Conservation (phyloP, 2,888 invertebrate species). For the Parnassius apollo region DNA sequence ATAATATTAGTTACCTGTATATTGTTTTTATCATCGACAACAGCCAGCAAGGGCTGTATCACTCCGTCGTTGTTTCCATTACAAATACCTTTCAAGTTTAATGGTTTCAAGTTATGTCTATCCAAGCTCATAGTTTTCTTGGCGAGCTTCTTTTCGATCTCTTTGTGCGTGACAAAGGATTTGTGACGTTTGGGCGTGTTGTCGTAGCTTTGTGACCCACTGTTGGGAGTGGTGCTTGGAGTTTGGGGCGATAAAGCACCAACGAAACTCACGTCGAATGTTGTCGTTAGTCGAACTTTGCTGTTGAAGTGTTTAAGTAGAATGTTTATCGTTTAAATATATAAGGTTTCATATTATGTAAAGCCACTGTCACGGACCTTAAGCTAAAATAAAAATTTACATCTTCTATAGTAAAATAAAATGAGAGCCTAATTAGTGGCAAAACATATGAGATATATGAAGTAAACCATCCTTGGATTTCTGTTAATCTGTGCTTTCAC, state of each 20-base stretch:
- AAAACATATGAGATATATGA: no score
- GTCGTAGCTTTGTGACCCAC: constrained; percentile 42
- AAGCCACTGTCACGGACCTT: no score
- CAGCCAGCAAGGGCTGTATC: constrained; percentile 64
- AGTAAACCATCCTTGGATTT: no score
- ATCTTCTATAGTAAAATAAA: no score
- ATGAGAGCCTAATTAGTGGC: no score
- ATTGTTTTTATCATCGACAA: constrained; percentile 71
- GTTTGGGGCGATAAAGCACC: constrained; percentile 53
- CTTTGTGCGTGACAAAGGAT: constrained; percentile 56
- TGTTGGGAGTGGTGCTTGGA: constrained; percentile 41
- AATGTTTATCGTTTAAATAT: no score
- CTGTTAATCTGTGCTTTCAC: no score
- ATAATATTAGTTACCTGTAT: constrained; percentile 60
- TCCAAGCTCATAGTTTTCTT: constrained; percentile 67
- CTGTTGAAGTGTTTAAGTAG: constrained; percentile 39
- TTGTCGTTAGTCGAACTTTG: constrained; percentile 67
- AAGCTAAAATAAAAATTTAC: no score
- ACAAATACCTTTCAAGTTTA: constrained; percentile 69
- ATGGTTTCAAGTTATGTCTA: constrained; percentile 59
- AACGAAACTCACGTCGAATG: constrained; percentile 71
- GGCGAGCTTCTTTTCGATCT: constrained; percentile 47
- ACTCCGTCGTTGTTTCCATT: constrained; percentile 55
- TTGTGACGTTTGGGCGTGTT: constrained; percentile 59
- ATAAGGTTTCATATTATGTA: no score